Evolutionary conservation across 2,113 vertebrate species (phyloP).

Genomic region (Ginglymostoma cirratum): DNA sequence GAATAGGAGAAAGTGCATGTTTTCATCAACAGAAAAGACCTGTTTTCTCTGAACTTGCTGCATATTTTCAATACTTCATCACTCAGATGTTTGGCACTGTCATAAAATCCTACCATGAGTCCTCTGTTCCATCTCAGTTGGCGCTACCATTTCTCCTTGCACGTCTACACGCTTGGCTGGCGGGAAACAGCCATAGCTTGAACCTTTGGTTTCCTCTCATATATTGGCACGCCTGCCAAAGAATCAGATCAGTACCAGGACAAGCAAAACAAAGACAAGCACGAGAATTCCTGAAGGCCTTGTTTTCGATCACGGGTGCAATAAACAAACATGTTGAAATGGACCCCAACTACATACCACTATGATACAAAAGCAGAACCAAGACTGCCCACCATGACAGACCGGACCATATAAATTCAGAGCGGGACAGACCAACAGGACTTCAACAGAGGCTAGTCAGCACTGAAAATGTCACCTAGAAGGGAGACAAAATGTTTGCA

Average conservation of each 20-base stretch:
- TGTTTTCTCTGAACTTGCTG: slow-evolving; percentile 25
- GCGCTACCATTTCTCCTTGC: neutral
- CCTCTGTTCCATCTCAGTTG: slow-evolving; percentile 33
- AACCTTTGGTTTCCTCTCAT: slow-evolving; percentile 10
- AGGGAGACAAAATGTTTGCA: too few species aligned
- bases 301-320: too few species aligned
- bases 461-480: too few species aligned
- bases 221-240: slow-evolving; percentile 9
- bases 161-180: slow-evolving; percentile 11
- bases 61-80: slow-evolving; percentile 33
- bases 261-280: too few species aligned
- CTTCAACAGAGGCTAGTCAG: too few species aligned
- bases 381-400: too few species aligned
- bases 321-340: too few species aligned
- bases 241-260: neutral
- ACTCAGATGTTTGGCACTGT: slow-evolving; percentile 26
- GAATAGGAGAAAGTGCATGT: slow-evolving; percentile 30
- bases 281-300: too few species aligned
- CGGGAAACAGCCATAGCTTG: neutral
- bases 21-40: slow-evolving; percentile 32
- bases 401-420: too few species aligned
- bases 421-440: too few species aligned
- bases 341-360: too few species aligned
- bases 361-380: too few species aligned
- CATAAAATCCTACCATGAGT: slow-evolving; percentile 20